Evolutionary conservation across 2,888 invertebrate genomes (phyloP), one percentile per base, ranked within the genome.

Genomic region (Nomada fabriciana): DNA sequence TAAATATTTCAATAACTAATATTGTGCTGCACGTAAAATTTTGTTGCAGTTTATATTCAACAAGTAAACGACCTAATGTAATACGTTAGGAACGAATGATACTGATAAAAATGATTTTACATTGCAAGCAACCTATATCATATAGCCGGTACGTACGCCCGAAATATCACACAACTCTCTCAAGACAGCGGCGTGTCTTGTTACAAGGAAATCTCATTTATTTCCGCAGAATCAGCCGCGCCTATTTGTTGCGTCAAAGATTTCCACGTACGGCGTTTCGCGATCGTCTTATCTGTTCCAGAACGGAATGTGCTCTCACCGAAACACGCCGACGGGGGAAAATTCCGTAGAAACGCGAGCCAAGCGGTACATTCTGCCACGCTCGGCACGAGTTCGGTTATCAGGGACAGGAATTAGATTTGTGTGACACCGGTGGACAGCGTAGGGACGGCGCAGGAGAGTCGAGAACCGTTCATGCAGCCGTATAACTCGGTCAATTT

Each of bases 391-490:
- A 65, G 77, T 76, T 83, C 76, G 84, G 81, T 86, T 85, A 85
- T 88, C 83, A 83, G 77, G 83, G 67, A 82, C 53, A 76, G 74
- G 80, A 89, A 89, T 89, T 89, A 89, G 84, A 88, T 89, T 89
- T 88, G 84, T 72, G 87, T 72, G 88, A 86, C 73, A 72, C 42
- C 70, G 80, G 75, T 76, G 87, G 83, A 83, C 87, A 79, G 71
- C 69, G 64, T 10, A 57, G 74, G 53, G 82, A 73, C 47, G 76
- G 25, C 53, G 80, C 55, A 36, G 25, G 59, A 68, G 68, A 47
- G 68, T 23, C 53, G 64, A 57, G 25, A 57, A 55, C 25, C 64
- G 77, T 47, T 76, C 84, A 53, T 85, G 80, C 80, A 78, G 47
- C 65, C 83, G 76, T 77, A 70, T 87, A 89, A 89, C 80, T 87